Conservation (phyloP, 2,888 invertebrate species). For the Sarcophaga rosellei region DNA sequence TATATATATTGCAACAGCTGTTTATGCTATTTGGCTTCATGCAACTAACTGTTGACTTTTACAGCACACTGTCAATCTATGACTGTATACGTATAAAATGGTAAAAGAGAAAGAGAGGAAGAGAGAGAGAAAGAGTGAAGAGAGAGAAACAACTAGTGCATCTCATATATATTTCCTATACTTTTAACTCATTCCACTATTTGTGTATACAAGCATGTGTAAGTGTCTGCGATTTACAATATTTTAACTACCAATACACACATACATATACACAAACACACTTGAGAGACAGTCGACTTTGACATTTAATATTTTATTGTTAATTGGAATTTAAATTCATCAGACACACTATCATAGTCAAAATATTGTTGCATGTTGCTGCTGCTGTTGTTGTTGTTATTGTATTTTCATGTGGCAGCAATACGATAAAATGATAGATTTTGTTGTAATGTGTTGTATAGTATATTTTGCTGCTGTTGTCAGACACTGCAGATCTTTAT, state of each 20-base stretch:
- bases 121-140: no score
- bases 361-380: constrained; percentile 3
- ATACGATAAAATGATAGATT: not conserved
- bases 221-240: not conserved
- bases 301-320: constrained; percentile 62
- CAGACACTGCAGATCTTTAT: not conserved
- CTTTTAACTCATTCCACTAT: not conserved
- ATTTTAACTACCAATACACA: not conserved
- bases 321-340: constrained; percentile 59
- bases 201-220: not conserved
- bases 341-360: constrained; percentile 32
- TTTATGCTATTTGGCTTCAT: constrained; percentile 27
- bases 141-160: no score
- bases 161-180: no score
- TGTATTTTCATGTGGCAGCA: not conserved
- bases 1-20: constrained; percentile 50
- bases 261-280: not conserved
- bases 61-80: not conserved
- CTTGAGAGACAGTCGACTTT: constrained; percentile 9
- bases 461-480: not conserved
- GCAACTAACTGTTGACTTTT: constrained; percentile 55
- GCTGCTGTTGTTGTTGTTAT: constrained; percentile 20
- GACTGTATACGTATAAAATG: not conserved
- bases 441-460: not conserved
- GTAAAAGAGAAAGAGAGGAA: not conserved